phyloP scores from a whole-genome alignment of 2,113 vertebrate genomes.

The Guaruba guarouba region DNA sequence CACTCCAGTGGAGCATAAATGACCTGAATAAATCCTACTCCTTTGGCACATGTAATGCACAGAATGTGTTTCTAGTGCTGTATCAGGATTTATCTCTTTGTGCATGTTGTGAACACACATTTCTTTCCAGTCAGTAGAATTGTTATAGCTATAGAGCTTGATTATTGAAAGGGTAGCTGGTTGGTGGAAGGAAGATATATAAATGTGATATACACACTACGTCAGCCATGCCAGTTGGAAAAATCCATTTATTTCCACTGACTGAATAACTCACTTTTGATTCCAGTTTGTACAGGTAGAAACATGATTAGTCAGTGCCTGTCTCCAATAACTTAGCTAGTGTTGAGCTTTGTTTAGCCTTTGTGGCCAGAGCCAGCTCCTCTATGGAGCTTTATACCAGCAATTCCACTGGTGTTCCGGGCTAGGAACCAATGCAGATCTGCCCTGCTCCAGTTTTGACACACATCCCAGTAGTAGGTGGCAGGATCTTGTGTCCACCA shows the following conservation, averaged over 20 bases:
- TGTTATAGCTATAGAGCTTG: slow-evolving; percentile 55
- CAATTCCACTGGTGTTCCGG: not conserved
- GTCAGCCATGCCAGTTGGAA: slow-evolving; percentile 51
- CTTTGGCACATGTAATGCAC: slow-evolving; percentile 61
- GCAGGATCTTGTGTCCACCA: not conserved
- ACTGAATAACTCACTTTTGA: slow-evolving; percentile 59
- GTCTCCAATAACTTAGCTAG: not conserved
- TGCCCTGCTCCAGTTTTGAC: not conserved
- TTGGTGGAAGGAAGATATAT: slow-evolving; percentile 53
- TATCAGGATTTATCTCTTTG: slow-evolving; percentile 65
- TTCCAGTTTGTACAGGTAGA: slow-evolving; percentile 57
- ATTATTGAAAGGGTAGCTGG: slow-evolving; percentile 49
- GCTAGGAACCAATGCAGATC: not conserved
- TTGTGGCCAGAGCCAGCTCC: not conserved
- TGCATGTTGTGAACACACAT: slow-evolving; percentile 60
- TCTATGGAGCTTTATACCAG: not conserved
- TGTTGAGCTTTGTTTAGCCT: not conserved
- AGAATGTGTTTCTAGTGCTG: slow-evolving; percentile 30
- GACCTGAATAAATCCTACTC: slow-evolving; percentile 60
- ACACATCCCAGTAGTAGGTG: not conserved
- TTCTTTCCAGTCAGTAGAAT: slow-evolving; percentile 63
- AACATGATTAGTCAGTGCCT: slow-evolving; percentile 26
- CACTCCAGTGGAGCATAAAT: slow-evolving; percentile 66
- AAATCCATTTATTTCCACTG: slow-evolving; percentile 64
- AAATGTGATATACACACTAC: slow-evolving; percentile 50